Evolutionary conservation across 2,113 vertebrate species (phyloP).

Genomic region (Zosterops pallidus): DNA sequence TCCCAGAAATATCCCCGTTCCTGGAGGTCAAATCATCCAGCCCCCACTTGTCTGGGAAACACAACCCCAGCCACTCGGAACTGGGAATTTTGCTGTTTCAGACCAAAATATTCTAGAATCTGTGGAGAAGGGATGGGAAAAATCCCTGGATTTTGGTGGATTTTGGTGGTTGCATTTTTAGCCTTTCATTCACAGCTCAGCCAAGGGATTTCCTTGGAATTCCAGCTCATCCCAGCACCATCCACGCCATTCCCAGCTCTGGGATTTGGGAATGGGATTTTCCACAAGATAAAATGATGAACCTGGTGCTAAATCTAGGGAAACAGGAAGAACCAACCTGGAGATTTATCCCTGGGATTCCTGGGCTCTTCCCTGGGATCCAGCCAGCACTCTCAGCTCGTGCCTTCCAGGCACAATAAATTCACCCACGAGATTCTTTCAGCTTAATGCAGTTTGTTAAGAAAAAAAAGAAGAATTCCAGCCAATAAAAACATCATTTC

Average conservation of each 20-base stretch:
- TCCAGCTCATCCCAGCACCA: background rate
- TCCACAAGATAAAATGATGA: accelerated
- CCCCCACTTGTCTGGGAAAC: background rate
- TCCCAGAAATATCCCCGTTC: background rate
- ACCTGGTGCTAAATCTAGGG: background rate
- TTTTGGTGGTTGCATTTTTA: background rate
- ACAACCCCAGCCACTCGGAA: background rate
- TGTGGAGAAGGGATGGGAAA: background rate
- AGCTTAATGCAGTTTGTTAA: background rate
- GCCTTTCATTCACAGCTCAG: background rate
- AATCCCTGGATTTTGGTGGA: background rate
- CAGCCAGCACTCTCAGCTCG: background rate
- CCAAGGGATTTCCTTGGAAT: background rate
- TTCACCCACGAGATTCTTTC: background rate
- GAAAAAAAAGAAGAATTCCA: background rate
- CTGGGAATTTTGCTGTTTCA: background rate
- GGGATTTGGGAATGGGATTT: background rate
- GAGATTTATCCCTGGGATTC: background rate
- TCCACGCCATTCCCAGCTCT: accelerated
- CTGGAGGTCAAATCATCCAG: background rate
- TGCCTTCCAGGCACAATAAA: conserved; percentile 9
- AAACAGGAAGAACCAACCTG: background rate
- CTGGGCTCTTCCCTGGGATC: background rate
- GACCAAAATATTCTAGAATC: background rate
- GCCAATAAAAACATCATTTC: conserved; percentile 44